These are phyloP conservation scores for Gnathochromis pfefferi DNA, from an alignment of 2,113 vertebrate species.

Conservation along the genomic window DNA sequence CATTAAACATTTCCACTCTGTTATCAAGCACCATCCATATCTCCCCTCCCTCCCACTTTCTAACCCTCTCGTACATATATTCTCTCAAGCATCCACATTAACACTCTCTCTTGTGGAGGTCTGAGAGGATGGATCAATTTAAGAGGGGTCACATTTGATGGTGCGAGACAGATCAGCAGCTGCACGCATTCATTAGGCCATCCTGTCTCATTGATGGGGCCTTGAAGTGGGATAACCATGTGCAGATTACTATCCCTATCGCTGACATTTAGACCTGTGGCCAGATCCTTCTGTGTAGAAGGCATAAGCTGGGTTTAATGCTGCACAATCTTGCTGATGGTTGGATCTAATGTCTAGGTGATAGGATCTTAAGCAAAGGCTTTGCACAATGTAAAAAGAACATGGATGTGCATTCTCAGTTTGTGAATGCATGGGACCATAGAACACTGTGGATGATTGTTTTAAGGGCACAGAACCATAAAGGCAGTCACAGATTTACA, in stretches of 20 bases:
- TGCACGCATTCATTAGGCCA: conserved; percentile 65
- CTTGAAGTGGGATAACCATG: conserved; percentile 44
- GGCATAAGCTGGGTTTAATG: conserved; percentile 51
- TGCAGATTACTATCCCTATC: conserved; percentile 44
- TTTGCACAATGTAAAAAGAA: conserved; percentile 2
- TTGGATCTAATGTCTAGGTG: conserved; percentile 36
- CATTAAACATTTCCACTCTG: background rate
- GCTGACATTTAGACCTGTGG: conserved; percentile 32
- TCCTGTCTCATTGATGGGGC: conserved; percentile 55
- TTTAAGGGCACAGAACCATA: background rate
- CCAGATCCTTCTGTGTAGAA: conserved; percentile 3
- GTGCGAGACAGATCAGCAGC: conserved; percentile 50
- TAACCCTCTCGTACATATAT: background rate
- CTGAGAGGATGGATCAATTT: conserved; percentile 24
- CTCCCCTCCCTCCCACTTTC: background rate
- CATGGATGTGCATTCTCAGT: conserved; percentile 3
- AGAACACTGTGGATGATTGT: conserved; percentile 22
- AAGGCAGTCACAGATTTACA: background rate
- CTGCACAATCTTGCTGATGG: background rate
- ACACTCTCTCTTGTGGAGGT: conserved; percentile 13
- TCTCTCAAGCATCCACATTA: background rate
- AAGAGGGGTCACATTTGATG: conserved; percentile 14
- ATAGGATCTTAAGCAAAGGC: conserved; percentile 25
- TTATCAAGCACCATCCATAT: background rate
- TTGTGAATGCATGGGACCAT: background rate